A percentile compares a stretch with the other conserved stretches of the same genome.
Conservation (phyloP, 2,797 vertebrate species). For the Tokudaia muenninki region DNA sequence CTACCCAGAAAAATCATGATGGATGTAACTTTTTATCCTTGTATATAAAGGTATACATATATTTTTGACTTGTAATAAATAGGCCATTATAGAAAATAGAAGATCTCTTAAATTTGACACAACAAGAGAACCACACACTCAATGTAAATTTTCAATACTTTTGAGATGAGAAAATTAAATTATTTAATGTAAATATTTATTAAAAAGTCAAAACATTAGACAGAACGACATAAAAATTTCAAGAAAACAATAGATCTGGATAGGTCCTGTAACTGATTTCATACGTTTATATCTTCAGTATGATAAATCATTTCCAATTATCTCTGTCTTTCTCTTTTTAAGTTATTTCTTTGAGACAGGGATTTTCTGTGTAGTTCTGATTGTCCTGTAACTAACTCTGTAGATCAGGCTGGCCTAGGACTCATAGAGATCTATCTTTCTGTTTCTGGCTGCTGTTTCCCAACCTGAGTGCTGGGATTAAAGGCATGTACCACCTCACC, state of each 20-base stretch:
- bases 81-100: background rate
- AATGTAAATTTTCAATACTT: constrained; percentile 26
- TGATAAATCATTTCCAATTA: background rate
- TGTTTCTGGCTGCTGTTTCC: background rate
- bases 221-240: background rate
- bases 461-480: background rate
- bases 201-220: constrained; percentile 6
- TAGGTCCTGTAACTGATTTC: background rate
- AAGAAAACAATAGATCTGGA: background rate
- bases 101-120: background rate
- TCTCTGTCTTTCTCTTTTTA: background rate
- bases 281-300: background rate
- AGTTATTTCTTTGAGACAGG: background rate
- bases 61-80: constrained; percentile 37
- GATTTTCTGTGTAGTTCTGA: background rate
- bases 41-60: background rate
- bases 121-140: background rate
- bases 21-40: background rate
- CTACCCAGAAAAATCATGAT: background rate
- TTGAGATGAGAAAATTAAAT: constrained; percentile 38
- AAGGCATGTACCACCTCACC: background rate
- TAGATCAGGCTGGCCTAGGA: background rate
- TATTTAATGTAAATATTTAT: constrained; percentile 34
- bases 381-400: background rate
- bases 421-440: background rate